A percentile compares a stretch with the other conserved stretches of the same genome.
These are phyloP conservation scores for Anticlea derivata DNA, from an alignment of 2,888 invertebrate genomes.

Conservation along the genomic window DNA sequence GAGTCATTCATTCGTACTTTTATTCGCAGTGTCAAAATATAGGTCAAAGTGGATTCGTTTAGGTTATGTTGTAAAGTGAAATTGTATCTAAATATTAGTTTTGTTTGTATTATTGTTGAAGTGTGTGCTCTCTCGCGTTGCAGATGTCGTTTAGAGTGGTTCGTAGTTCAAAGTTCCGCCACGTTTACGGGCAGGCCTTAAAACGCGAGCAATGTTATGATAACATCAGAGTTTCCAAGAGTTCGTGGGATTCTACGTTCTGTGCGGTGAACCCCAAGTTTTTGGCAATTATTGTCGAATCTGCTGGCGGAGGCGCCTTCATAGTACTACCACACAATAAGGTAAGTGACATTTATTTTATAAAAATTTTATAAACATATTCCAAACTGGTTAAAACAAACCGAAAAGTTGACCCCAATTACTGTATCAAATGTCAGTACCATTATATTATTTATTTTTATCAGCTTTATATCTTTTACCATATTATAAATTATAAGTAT, in stretches of 20 bases:
- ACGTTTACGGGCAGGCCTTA: constrained; percentile 94
- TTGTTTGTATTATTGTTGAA: constrained; percentile 68
- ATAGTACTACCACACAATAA: constrained; percentile 97
- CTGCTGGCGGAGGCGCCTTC: constrained; percentile 97
- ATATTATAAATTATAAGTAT: too few relatives aligned
- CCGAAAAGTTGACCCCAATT: too few relatives aligned
- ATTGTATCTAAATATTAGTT: constrained; percentile 56
- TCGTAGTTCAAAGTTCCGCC: constrained; percentile 98
- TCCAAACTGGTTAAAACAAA: too few relatives aligned
- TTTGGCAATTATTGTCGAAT: constrained; percentile 98
- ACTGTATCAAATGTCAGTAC: too few relatives aligned
- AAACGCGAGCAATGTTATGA: constrained; percentile 99
- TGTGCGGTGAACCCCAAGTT: constrained; percentile 99
- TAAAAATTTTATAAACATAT: neutral
- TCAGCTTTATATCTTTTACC: too few relatives aligned
- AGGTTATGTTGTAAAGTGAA: constrained; percentile 79
- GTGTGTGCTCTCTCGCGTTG: constrained; percentile 72
- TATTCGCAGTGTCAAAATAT: constrained; percentile 75
- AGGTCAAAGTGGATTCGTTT: constrained; percentile 71
- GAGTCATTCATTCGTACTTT: constrained; percentile 64
- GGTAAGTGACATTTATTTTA: constrained; percentile 79
- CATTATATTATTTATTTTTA: too few relatives aligned
- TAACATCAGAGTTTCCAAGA: constrained; percentile 97
- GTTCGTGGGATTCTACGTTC: constrained; percentile 99
- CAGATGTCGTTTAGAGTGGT: constrained; percentile 98